These are phyloP conservation scores for Octomys mimax DNA, from an alignment of 2,797 vertebrate species.

Conservation along the genomic window DNA sequence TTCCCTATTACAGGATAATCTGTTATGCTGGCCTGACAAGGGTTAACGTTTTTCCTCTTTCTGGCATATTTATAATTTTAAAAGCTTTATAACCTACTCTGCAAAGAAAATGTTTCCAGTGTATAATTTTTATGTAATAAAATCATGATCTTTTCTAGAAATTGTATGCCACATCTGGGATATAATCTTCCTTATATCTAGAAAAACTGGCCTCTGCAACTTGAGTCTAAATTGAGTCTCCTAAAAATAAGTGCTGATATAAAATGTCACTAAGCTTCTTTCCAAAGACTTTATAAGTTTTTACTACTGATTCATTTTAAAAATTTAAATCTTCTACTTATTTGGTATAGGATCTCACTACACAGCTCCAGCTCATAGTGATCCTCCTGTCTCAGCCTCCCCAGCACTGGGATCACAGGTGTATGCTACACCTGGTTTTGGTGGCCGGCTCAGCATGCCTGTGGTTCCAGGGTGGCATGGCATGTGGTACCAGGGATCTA, in stretches of 20 bases:
- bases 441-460: no score
- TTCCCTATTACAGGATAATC: neutral
- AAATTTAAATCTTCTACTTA: no score
- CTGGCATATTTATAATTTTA: slow-evolving; percentile 2
- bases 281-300: neutral
- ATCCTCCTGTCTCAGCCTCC: no score
- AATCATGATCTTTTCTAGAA: neutral
- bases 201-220: neutral
- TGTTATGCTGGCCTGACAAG: neutral
- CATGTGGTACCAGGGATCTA: no score
- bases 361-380: no score
- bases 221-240: slow-evolving; percentile 14
- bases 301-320: neutral
- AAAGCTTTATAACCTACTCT: neutral
- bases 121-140: neutral
- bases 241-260: slow-evolving; percentile 32
- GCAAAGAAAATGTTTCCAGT: neutral
- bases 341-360: no score
- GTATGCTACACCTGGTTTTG: no score
- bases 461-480: no score
- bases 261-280: slow-evolving; percentile 8
- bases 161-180: neutral
- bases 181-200: neutral
- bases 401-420: no score
- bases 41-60: neutral